Evolutionary conservation across 2,113 vertebrate species (phyloP).

Genomic region (Ophiodon elongatus): DNA sequence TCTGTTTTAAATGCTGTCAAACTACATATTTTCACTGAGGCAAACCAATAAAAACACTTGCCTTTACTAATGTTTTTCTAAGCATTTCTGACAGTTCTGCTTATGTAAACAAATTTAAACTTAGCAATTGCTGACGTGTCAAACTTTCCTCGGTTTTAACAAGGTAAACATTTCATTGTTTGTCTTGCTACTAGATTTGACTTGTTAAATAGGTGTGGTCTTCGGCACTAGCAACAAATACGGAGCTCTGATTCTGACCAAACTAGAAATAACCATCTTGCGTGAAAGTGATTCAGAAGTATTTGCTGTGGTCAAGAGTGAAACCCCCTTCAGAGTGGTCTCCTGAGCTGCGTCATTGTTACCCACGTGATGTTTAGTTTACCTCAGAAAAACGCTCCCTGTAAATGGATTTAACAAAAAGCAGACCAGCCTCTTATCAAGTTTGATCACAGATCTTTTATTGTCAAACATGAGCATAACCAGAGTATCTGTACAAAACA

Average conservation of each 20-base stretch:
- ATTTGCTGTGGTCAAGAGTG: constrained; percentile 14
- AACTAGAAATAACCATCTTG: constrained; percentile 9
- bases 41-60: not conserved
- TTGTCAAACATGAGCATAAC: constrained; percentile 80
- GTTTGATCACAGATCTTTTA: constrained; percentile 80
- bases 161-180: constrained; percentile 7
- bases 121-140: not conserved
- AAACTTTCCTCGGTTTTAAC: not conserved
- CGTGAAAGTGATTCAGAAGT: not conserved
- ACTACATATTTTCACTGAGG: not conserved
- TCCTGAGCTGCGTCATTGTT: constrained; percentile 29
- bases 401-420: not conserved
- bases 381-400: not conserved
- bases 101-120: not conserved
- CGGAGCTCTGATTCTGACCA: not conserved
- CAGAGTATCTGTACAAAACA: constrained; percentile 85
- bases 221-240: not conserved
- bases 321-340: not conserved
- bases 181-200: not conserved
- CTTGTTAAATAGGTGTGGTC: not conserved
- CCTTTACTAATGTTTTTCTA: not conserved
- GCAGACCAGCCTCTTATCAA: not conserved
- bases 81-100: not conserved
- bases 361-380: not conserved
- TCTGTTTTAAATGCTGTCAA: not conserved